These are phyloP conservation scores for Yponomeuta malinellus DNA, from an alignment of 2,888 invertebrate genomes.

Conservation along the genomic window DNA sequence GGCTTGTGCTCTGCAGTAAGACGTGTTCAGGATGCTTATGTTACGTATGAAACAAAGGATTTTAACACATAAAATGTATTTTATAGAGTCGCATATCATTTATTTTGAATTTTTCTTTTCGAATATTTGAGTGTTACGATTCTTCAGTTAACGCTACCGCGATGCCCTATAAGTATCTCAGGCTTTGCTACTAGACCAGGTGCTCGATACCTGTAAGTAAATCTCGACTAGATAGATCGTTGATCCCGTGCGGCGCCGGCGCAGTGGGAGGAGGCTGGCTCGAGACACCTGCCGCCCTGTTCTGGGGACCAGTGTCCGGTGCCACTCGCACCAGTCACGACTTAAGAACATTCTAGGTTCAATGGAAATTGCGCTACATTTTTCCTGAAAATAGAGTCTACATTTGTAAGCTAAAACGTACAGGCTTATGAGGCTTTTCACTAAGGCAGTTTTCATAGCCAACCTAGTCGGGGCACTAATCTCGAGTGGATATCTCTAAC, in stretches of 20 bases:
- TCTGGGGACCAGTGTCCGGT: slow-evolving; percentile 56
- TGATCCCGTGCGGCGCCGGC: slow-evolving; percentile 58
- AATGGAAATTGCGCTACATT: slow-evolving; percentile 37
- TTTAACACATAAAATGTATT: no score
- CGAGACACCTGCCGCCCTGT: slow-evolving; percentile 74
- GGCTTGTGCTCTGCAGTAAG: no score
- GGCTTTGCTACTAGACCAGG: slow-evolving; percentile 26
- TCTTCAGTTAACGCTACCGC: no score
- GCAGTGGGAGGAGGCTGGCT: slow-evolving; percentile 68
- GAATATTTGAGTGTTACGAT: no score
- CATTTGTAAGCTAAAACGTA: slow-evolving; percentile 9
- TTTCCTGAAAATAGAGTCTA: slow-evolving; percentile 32
- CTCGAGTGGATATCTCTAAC: slow-evolving; percentile 61
- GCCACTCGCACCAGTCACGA: slow-evolving; percentile 28
- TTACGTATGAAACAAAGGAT: no score
- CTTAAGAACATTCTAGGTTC: slow-evolving; percentile 25
- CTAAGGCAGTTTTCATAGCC: slow-evolving; percentile 29
- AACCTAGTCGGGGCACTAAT: slow-evolving; percentile 66
- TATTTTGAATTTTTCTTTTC: no score
- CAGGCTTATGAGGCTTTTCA: slow-evolving; percentile 23
- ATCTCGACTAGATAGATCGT: slow-evolving; percentile 71
- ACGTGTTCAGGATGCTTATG: no score
- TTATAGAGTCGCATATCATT: no score
- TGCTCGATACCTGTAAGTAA: slow-evolving; percentile 51
- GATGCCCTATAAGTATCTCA: not conserved